These are phyloP conservation scores for Biston stratarius DNA, from an alignment of 2,888 invertebrate species.

Conservation along the genomic window DNA sequence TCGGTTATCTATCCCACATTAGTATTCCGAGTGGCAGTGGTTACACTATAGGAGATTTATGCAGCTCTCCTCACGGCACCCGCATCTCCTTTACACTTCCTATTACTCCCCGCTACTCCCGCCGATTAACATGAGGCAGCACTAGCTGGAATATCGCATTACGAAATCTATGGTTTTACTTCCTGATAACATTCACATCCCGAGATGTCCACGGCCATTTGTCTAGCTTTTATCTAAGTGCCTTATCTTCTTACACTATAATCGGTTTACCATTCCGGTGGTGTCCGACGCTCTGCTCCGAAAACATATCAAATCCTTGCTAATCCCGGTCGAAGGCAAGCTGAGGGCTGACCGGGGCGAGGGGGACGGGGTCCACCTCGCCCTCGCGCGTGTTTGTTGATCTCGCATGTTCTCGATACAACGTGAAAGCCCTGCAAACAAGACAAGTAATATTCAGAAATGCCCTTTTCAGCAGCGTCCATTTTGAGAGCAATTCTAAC, in stretches of 20 bases:
- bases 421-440: neutral
- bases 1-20: slow-evolving; percentile 23
- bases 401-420: neutral
- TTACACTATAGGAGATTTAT: slow-evolving; percentile 23
- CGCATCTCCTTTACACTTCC: neutral
- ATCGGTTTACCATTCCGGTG: slow-evolving; percentile 18
- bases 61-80: slow-evolving; percentile 15
- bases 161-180: neutral
- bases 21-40: slow-evolving; percentile 17
- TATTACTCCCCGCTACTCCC: neutral
- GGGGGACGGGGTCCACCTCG: neutral
- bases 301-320: slow-evolving; percentile 17
- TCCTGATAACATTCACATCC: slow-evolving; percentile 6
- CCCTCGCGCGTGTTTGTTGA: slow-evolving; percentile 4
- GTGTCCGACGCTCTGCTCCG: slow-evolving; percentile 8
- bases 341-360: slow-evolving; percentile 1
- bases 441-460: neutral
- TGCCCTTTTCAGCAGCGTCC: neutral
- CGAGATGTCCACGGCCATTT: slow-evolving; percentile 9
- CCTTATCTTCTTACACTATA: slow-evolving; percentile 20
- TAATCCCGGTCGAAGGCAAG: slow-evolving; percentile 7
- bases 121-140: slow-evolving; percentile 1
- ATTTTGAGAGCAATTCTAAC: too few species aligned
- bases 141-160: neutral
- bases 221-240: slow-evolving; percentile 22